Evolutionary conservation across 1,140 invertebrate species (phyloP).

Genomic region (Coboldia fuscipes): DNA sequence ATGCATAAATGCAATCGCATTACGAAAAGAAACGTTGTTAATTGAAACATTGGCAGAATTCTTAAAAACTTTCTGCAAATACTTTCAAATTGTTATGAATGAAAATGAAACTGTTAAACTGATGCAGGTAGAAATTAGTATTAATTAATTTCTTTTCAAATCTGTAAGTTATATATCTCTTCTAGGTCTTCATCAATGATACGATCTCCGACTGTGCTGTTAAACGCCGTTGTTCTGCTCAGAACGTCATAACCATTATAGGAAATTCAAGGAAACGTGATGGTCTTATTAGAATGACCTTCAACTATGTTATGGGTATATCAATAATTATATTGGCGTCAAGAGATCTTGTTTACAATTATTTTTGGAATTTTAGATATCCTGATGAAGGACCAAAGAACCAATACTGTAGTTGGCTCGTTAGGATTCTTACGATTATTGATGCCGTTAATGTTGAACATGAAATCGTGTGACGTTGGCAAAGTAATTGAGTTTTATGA

Average conservation of each 20-base stretch:
- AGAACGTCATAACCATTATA: conserved; percentile 19
- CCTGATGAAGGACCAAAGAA: conserved; percentile 26
- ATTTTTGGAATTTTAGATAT: conserved; percentile 22
- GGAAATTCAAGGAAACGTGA: conserved; percentile 16
- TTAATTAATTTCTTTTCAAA: conserved; percentile 1
- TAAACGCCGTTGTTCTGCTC: conserved; percentile 18
- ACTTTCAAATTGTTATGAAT: conserved; percentile 46
- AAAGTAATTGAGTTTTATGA: conserved; percentile 45
- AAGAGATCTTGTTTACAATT: conserved; percentile 6
- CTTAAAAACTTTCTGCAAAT: conserved; percentile 42
- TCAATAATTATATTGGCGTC: not conserved
- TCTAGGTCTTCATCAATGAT: conserved; percentile 12
- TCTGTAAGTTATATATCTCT: too few relatives aligned
- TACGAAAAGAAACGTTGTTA: conserved; percentile 45
- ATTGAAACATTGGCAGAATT: conserved; percentile 47
- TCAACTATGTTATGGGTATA: conserved; percentile 19
- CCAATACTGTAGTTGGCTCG: conserved; percentile 33
- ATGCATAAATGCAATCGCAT: conserved; percentile 40
- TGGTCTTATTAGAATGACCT: conserved; percentile 14
- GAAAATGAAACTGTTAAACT: conserved; percentile 39
- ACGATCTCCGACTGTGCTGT: conserved; percentile 15
- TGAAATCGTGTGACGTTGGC: conserved; percentile 8
- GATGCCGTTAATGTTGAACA: conserved; percentile 25
- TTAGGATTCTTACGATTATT: conserved; percentile 39
- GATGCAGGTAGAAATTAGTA: conserved; percentile 27